Percentiles rank a stretch among this genome's conserved stretches.
phyloP scores from a whole-genome alignment of 2,888 invertebrate genomes.

The Thysanoteuthis rhombus region DNA sequence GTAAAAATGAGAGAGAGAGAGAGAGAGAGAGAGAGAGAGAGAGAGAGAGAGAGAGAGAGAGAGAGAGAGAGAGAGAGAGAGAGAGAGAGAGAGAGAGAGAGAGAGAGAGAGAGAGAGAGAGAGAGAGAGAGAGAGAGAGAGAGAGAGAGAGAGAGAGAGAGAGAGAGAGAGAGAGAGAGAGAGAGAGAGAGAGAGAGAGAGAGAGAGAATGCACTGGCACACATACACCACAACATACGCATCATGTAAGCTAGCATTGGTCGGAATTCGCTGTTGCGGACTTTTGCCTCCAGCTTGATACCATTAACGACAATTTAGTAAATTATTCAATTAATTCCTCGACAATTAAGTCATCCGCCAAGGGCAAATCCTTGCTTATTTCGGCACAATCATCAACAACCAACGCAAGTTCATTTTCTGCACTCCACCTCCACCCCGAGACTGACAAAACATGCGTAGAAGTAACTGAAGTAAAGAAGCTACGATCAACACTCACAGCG shows the following conservation, averaged over 20 bases:
- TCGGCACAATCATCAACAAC: background rate
- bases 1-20: no score
- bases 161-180: background rate
- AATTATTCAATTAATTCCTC: slow-evolving; percentile 12
- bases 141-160: background rate
- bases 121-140: background rate
- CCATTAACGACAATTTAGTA: slow-evolving; percentile 12
- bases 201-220: background rate
- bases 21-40: no score
- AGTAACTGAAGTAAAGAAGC: background rate
- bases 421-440: no score
- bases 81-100: background rate
- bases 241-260: background rate
- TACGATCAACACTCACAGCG: background rate
- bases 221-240: background rate
- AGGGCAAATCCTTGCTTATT: background rate
- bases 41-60: background rate
- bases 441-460: background rate
- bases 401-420: background rate
- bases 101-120: background rate
- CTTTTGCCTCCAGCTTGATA: background rate
- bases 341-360: background rate
- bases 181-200: background rate
- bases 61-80: background rate
- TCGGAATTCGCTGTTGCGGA: background rate